A percentile compares a stretch with the other conserved stretches of the same genome.
These are phyloP conservation scores for Pampusana beccarii DNA, from an alignment of 2,113 vertebrate species.

Conservation along the genomic window DNA sequence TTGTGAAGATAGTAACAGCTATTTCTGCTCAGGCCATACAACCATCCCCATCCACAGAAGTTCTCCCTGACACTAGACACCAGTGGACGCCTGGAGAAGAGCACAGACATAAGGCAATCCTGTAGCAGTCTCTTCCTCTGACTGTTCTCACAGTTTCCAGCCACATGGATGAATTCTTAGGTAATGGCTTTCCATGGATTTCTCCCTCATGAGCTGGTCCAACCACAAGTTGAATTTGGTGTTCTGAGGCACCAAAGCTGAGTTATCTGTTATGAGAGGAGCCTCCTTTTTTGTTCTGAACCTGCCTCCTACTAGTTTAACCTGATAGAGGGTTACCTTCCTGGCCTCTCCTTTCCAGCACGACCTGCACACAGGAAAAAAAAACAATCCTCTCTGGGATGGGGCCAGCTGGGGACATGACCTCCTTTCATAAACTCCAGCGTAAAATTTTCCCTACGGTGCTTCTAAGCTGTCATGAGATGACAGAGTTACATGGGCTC, in stretches of 20 bases:
- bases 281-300: neutral
- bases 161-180: neutral
- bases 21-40: neutral
- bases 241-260: neutral
- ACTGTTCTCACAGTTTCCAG: neutral
- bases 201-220: neutral
- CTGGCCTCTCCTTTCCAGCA: neutral
- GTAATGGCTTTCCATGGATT: neutral
- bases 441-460: neutral
- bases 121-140: neutral
- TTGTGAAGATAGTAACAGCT: neutral
- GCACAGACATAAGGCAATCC: neutral
- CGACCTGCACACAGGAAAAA: neutral
- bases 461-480: neutral
- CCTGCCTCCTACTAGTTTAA: neutral
- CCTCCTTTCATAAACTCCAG: neutral
- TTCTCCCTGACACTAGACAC: neutral
- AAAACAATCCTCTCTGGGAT: neutral
- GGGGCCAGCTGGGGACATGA: neutral
- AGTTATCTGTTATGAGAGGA: neutral
- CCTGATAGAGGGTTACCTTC: neutral
- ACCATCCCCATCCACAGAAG: neutral
- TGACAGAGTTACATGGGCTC: neutral
- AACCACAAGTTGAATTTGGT: neutral
- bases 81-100: neutral